phyloP scores from a whole-genome alignment of 2,113 vertebrate genomes.

The Spheniscus mendiculus region DNA sequence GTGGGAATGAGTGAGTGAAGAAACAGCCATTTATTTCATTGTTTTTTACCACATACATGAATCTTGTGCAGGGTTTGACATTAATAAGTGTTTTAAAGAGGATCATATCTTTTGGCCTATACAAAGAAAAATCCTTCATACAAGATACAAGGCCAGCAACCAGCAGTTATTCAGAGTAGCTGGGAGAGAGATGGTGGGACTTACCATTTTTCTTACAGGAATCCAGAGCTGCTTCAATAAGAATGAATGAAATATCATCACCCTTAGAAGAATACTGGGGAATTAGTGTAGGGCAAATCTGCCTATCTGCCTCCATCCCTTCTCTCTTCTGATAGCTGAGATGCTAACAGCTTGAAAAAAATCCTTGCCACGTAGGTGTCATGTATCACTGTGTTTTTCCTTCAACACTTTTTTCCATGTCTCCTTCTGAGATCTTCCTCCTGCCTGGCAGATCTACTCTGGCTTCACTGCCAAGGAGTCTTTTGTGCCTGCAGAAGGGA shows the following conservation, averaged over 20 bases:
- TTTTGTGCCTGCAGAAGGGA: not conserved
- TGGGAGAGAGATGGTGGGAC: not conserved
- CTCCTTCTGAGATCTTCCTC: not conserved
- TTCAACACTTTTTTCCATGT: not conserved
- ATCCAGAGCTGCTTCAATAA: not conserved
- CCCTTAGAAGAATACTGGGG: not conserved
- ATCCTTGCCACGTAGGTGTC: fast-evolving
- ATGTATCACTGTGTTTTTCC: not conserved
- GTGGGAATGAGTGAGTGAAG: not conserved
- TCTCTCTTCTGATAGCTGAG: not conserved
- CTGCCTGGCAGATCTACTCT: not conserved
- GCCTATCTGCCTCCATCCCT: not conserved
- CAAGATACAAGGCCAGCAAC: not conserved
- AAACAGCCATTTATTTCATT: not conserved
- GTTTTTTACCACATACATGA: not conserved
- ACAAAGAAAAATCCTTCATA: not conserved
- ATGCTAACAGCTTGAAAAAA: not conserved
- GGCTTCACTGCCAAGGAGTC: not conserved
- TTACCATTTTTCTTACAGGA: not conserved
- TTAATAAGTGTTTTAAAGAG: not conserved
- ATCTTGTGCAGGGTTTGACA: not conserved
- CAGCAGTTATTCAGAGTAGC: not conserved
- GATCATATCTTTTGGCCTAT: not conserved
- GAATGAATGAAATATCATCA: not conserved
- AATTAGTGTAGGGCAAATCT: not conserved